These are phyloP conservation scores for Ephestia elutella DNA, from an alignment of 1,140 invertebrate species.

Conservation along the genomic window DNA sequence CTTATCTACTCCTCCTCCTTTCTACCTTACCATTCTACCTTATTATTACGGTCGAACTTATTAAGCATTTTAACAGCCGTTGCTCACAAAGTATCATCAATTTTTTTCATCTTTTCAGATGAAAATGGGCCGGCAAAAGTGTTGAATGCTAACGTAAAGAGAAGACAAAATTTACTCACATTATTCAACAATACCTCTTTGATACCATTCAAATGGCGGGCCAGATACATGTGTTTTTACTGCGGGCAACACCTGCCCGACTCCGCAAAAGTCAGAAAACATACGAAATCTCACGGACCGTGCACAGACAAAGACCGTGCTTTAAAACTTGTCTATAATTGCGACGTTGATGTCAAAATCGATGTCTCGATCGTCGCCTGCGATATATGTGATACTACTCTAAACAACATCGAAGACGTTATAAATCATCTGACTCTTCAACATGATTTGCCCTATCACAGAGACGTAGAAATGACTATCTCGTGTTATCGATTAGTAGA, in stretches of 20 bases:
- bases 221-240: constrained; percentile 45
- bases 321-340: constrained; percentile 26
- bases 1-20: no score
- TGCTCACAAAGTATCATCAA: constrained; percentile 9
- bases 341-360: constrained; percentile 42
- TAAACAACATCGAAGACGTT: constrained; percentile 30
- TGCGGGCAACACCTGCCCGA: constrained; percentile 31
- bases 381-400: constrained; percentile 32
- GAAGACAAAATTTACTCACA: constrained; percentile 39
- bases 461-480: constrained; percentile 23
- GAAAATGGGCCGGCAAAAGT: constrained; percentile 17
- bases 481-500: constrained; percentile 27
- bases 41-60: no score
- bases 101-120: constrained; percentile 25
- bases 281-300: constrained; percentile 39
- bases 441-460: constrained; percentile 38
- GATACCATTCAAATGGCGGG: constrained; percentile 50
- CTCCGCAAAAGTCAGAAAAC: constrained; percentile 32
- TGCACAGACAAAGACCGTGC: constrained; percentile 28
- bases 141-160: constrained; percentile 16
- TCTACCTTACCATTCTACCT: no score
- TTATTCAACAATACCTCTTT: constrained; percentile 50
- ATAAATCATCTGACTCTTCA: constrained; percentile 34
- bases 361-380: constrained; percentile 47
- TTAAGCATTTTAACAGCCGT: not conserved